phyloP scores from a whole-genome alignment of 2,113 vertebrate genomes.

The Numida meleagris region DNA sequence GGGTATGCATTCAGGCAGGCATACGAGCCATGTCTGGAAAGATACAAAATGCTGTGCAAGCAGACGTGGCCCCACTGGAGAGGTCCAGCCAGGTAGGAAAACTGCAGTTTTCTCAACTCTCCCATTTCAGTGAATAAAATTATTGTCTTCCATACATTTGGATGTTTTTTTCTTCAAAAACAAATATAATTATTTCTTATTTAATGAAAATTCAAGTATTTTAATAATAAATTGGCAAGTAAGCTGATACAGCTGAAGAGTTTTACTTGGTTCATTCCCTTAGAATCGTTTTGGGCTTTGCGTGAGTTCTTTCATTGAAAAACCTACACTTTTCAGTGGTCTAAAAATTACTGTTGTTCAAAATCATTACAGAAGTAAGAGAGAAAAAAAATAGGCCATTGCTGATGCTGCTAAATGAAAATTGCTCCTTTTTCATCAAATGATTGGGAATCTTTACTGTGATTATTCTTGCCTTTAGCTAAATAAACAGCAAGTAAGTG shows the following conservation, averaged over 20 bases:
- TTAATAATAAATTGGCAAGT: not conserved
- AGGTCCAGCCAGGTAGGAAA: slow-evolving; percentile 88
- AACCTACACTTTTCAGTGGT: not conserved
- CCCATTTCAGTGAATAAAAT: not conserved
- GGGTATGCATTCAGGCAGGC: slow-evolving; percentile 95
- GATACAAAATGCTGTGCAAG: slow-evolving; percentile 98
- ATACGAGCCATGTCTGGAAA: slow-evolving; percentile 93
- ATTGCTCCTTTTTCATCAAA: not conserved
- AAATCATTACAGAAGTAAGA: not conserved
- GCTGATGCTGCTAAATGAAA: slow-evolving; percentile 4
- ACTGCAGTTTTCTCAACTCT: not conserved
- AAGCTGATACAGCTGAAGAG: not conserved
- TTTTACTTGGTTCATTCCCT: not conserved
- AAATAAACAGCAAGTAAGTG: not conserved
- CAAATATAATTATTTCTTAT: not conserved
- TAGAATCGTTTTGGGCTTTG: not conserved
- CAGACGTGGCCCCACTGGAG: slow-evolving; percentile 97
- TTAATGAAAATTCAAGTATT: not conserved
- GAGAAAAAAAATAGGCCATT: not conserved
- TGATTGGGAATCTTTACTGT: not conserved
- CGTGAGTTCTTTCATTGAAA: not conserved
- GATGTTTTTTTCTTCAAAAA: not conserved
- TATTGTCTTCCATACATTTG: rapidly evolving
- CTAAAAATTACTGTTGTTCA: not conserved
- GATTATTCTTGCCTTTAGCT: slow-evolving; percentile 35